These are phyloP conservation scores for Esox lucius DNA, from an alignment of 2,797 vertebrate species.

Conservation along the genomic window DNA sequence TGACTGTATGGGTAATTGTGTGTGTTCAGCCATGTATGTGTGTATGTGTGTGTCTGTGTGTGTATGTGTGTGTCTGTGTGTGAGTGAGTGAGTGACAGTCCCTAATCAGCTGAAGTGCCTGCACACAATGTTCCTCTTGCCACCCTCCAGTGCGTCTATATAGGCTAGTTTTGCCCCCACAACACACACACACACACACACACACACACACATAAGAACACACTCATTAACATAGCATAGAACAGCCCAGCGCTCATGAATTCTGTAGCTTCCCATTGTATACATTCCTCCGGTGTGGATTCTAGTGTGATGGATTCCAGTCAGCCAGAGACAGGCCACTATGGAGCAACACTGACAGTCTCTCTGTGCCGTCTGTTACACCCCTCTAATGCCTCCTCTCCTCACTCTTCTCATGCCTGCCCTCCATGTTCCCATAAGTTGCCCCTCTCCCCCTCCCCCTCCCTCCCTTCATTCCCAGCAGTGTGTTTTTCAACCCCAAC, in stretches of 20 bases:
- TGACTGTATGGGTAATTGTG: too few relatives aligned
- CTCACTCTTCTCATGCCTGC: conserved; percentile 58
- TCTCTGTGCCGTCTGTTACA: conserved; percentile 16
- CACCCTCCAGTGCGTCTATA: conserved; percentile 51
- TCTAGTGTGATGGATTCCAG: conserved; percentile 70
- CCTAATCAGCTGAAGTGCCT: conserved; percentile 46
- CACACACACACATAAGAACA: conserved; percentile 39
- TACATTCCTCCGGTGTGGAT: conserved; percentile 69
- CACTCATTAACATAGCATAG: conserved; percentile 29
- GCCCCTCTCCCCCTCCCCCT: too few relatives aligned
- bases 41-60: not conserved
- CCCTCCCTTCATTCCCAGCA: too few relatives aligned
- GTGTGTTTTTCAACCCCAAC: conserved; percentile 18
- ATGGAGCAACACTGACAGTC: conserved; percentile 57
- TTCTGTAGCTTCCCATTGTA: conserved; percentile 71
- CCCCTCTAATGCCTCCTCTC: too few relatives aligned
- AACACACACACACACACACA: conserved; percentile 35
- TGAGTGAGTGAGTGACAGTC: conserved; percentile 38
- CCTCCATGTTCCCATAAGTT: conserved; percentile 18
- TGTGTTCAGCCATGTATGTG: not conserved
- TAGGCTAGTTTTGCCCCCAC: not conserved
- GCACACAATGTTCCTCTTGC: conserved; percentile 56
- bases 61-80: conserved; percentile 5
- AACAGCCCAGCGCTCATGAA: conserved; percentile 41
- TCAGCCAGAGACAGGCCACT: conserved; percentile 49